phyloP scores from a whole-genome alignment of 2,888 invertebrate species.

The Sthenelais limicola region DNA sequence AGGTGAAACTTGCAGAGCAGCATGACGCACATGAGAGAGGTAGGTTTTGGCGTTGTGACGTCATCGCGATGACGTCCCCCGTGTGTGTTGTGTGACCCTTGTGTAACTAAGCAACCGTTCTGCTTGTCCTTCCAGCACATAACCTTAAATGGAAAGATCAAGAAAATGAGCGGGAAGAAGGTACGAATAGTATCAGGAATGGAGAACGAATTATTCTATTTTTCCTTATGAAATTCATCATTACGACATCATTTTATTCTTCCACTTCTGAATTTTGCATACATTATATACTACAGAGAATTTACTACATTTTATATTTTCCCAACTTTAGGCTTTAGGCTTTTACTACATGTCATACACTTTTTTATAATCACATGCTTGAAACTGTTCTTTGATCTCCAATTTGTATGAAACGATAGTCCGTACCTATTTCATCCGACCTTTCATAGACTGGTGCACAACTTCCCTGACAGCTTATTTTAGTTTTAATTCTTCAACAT shows the following conservation, averaged over 20 bases:
- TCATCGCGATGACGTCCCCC: constrained; percentile 10
- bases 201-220: neutral
- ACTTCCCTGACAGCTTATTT: no score
- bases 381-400: no score
- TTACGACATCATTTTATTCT: neutral
- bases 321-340: no score
- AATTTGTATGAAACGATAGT: no score
- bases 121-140: constrained; percentile 35
- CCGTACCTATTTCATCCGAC: no score
- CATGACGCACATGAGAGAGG: constrained; percentile 11
- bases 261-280: neutral
- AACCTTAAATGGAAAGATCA: constrained; percentile 34
- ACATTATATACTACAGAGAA: no score
- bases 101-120: constrained; percentile 23
- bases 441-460: no score
- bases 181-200: constrained; percentile 1
- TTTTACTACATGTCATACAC: no score
- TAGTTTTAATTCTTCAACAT: no score
- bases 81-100: constrained; percentile 13
- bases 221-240: neutral
- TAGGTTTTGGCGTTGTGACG: no score
- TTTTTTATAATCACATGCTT: no score
- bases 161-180: constrained; percentile 33
- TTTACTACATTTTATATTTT: no score
- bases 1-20: constrained; percentile 27